Evolutionary conservation across 2,113 vertebrate species (phyloP).

Genomic region (Passer montanus): DNA sequence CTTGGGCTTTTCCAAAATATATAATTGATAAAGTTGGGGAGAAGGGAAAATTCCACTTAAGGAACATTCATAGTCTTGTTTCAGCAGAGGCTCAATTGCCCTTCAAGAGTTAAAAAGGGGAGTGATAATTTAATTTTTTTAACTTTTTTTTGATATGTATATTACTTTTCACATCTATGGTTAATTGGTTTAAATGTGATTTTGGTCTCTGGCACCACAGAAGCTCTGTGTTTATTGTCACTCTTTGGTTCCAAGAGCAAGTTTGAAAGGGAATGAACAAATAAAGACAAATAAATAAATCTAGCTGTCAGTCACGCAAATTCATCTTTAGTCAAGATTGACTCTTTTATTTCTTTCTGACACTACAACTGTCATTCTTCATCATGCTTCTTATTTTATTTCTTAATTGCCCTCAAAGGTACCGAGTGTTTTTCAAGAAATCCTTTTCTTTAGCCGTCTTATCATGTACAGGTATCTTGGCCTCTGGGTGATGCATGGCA

Average conservation of each 20-base stretch:
- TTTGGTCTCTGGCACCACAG: background rate
- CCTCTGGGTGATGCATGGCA: background rate
- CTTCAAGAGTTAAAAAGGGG: background rate
- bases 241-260: background rate
- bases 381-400: background rate
- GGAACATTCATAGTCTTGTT: background rate
- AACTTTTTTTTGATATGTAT: background rate
- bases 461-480: background rate
- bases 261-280: background rate
- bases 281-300: background rate
- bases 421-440: background rate
- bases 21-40: background rate
- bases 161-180: background rate
- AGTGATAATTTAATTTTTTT: background rate
- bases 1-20: conserved; percentile 24
- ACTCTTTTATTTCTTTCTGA: conserved; percentile 13
- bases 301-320: background rate
- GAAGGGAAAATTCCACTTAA: background rate
- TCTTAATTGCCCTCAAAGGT: background rate
- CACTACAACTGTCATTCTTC: background rate
- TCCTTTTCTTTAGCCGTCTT: background rate
- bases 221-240: background rate
- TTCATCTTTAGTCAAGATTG: background rate
- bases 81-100: background rate
- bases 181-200: conserved; percentile 1